Percentiles rank a stretch among this genome's conserved stretches.
Conservation (phyloP, 2,888 invertebrate genomes). For the Gastrophysa polygoni region DNA sequence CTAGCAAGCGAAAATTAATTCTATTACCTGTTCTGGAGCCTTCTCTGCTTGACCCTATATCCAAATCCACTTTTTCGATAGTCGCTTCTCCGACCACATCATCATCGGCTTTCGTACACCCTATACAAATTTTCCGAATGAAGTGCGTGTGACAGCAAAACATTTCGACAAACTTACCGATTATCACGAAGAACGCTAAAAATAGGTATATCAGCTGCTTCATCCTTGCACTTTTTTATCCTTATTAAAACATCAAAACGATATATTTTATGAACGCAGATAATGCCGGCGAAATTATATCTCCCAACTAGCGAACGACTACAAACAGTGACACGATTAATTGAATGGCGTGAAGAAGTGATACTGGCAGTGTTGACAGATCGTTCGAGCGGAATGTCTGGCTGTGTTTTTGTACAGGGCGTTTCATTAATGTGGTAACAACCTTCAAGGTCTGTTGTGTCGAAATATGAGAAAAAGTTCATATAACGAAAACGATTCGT, state of each 20-base stretch:
- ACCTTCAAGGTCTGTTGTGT: no score
- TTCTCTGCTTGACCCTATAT: slow-evolving; percentile 85
- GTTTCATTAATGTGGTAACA: no score
- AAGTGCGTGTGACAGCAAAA: slow-evolving; percentile 5
- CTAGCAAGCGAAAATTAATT: no score
- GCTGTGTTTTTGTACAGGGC: no score
- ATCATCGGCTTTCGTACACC: slow-evolving; percentile 57
- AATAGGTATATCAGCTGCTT: slow-evolving; percentile 50
- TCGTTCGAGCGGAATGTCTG: no score
- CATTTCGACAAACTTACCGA: slow-evolving; percentile 43
- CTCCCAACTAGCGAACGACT: slow-evolving; percentile 12
- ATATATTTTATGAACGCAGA: slow-evolving; percentile 15
- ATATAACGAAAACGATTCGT: no score
- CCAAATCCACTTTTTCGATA: slow-evolving; percentile 72
- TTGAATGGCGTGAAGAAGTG: neutral
- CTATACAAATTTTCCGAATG: slow-evolving; percentile 46
- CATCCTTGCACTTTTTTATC: slow-evolving; percentile 43
- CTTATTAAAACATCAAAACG: slow-evolving; percentile 24
- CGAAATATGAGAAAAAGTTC: no score
- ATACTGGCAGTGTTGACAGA: no score
- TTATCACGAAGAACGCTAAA: slow-evolving; percentile 46
- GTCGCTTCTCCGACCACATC: slow-evolving; percentile 60
- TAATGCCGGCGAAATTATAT: slow-evolving; percentile 16
- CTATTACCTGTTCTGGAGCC: slow-evolving; percentile 89
- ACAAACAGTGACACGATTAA: slow-evolving; percentile 2